A percentile compares a stretch with the other conserved stretches of the same genome.
Conservation (phyloP, 2,113 vertebrate genomes). For the Mesoclemmys tuberculata region DNA sequence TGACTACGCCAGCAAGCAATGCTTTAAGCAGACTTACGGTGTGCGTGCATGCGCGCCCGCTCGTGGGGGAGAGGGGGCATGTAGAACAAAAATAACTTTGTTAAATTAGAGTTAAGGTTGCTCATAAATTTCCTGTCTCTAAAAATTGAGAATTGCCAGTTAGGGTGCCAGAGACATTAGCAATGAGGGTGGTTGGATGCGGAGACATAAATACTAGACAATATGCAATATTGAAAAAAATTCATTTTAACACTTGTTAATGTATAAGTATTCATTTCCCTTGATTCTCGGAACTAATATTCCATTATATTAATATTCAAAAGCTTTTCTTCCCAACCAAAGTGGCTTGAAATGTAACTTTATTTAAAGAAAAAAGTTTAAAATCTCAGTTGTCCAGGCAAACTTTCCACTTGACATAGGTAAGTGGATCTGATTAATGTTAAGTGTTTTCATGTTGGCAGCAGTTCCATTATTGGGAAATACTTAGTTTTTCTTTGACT, state of each 20-base stretch:
- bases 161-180: background rate
- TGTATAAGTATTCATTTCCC: background rate
- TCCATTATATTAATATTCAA: background rate
- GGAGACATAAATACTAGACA: background rate
- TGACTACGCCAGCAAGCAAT: background rate
- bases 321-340: background rate
- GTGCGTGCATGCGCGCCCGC: background rate
- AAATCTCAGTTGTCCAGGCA: rapidly evolving
- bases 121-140: background rate
- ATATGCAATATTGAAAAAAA: background rate
- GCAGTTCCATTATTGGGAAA: rapidly evolving
- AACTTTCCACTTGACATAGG: background rate
- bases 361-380: background rate
- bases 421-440: background rate
- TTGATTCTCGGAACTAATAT: background rate
- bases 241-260: rapidly evolving
- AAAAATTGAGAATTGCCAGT: background rate
- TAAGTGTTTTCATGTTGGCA: background rate
- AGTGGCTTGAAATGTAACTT: background rate
- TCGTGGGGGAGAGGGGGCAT: no score
- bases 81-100: background rate
- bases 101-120: background rate
- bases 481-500: background rate
- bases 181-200: background rate
- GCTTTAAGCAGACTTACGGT: background rate